Evolutionary conservation across 2,888 invertebrate genomes (phyloP).

Genomic region (Orchesellides sinensis): DNA sequence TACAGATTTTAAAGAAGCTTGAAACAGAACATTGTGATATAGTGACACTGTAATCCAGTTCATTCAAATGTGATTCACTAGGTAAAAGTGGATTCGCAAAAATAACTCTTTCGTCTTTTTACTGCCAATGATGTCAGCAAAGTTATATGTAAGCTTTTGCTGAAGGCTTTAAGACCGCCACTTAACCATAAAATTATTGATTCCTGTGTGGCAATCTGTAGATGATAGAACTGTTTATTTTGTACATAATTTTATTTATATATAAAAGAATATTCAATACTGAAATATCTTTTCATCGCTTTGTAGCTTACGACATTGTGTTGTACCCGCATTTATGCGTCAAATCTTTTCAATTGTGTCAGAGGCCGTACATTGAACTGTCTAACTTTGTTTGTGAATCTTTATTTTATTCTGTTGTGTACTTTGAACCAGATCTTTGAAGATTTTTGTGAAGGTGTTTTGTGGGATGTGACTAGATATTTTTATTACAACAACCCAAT

Average conservation of each 20-base stretch:
- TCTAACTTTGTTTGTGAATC: not conserved
- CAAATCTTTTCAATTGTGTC: not conserved
- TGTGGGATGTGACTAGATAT: no score
- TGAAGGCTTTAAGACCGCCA: not conserved
- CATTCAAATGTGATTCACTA: not conserved
- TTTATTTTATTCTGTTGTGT: not conserved
- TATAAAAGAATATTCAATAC: not conserved
- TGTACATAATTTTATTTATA: not conserved
- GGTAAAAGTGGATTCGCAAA: no score
- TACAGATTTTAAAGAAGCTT: no score
- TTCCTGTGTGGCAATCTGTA: no score
- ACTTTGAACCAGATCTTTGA: not conserved
- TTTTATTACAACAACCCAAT: no score
- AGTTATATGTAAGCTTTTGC: not conserved
- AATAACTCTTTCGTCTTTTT: no score
- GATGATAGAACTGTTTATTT: not conserved
- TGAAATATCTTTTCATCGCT: no score
- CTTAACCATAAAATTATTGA: not conserved
- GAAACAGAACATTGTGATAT: no score
- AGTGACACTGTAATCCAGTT: constrained; percentile 1
- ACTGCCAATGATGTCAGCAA: not conserved
- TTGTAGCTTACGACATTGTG: not conserved
- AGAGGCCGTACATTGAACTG: not conserved
- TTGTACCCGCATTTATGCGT: not conserved
- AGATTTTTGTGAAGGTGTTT: no score